These are phyloP conservation scores for Clarias batrachus DNA, from an alignment of 2,113 vertebrate species.

Conservation along the genomic window DNA sequence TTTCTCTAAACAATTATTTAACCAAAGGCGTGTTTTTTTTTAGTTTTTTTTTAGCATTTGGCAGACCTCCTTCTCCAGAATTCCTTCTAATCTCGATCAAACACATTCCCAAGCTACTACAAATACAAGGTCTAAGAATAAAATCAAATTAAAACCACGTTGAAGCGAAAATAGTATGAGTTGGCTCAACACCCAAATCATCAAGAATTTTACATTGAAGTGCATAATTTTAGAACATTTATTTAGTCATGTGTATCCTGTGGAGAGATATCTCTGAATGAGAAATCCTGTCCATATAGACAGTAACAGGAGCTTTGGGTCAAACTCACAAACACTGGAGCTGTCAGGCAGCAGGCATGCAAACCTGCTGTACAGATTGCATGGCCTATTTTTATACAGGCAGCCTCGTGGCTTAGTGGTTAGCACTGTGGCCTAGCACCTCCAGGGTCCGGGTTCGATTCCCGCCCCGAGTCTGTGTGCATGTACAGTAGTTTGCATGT, in stretches of 20 bases:
- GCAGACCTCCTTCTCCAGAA: background rate
- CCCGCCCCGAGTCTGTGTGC: no score
- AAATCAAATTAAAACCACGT: background rate
- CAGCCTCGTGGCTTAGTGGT: no score
- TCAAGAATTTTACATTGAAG: background rate
- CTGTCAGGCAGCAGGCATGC: background rate
- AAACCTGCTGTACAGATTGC: background rate
- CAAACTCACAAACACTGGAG: background rate
- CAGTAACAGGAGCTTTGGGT: background rate
- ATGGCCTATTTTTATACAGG: background rate
- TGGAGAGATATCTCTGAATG: background rate
- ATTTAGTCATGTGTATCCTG: background rate
- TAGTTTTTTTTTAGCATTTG: background rate
- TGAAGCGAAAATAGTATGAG: background rate
- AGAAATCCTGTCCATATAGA: background rate
- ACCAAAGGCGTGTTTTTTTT: background rate
- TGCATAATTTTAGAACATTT: background rate
- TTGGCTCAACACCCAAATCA: background rate
- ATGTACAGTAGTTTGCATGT: no score
- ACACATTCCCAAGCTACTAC: background rate
- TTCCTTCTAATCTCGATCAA: background rate
- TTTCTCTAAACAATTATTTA: background rate
- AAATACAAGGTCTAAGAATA: background rate
- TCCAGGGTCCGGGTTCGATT: no score
- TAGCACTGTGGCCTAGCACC: no score